Evolutionary conservation across 2,888 invertebrate genomes (phyloP).

Genomic region (Callosobruchus maculatus): DNA sequence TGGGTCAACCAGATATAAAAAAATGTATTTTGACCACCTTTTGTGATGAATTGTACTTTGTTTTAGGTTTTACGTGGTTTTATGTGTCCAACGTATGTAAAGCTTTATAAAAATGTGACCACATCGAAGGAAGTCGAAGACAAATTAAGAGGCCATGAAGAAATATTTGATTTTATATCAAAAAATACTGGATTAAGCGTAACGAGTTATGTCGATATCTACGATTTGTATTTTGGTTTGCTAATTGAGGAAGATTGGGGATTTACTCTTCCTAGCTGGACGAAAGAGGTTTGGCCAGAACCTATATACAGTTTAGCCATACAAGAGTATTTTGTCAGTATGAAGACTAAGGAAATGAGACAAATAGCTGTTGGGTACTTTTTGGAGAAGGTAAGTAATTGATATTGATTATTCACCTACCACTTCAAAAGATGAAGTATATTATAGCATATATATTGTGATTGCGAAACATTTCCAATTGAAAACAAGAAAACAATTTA

Average conservation of each 20-base stretch:
- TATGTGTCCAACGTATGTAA: constrained; percentile 26
- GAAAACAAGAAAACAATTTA: no score
- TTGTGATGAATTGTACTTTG: neutral
- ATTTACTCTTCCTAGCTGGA: constrained; percentile 47
- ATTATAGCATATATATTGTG: no score
- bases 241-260: constrained; percentile 55
- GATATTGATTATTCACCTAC: no score
- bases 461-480: no score
- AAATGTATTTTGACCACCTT: no score
- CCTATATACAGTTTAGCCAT: constrained; percentile 37
- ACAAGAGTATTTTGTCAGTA: constrained; percentile 21
- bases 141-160: constrained; percentile 47
- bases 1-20: no score
- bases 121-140: constrained; percentile 41
- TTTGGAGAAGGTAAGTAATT: constrained; percentile 20
- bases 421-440: no score
- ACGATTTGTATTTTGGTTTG: constrained; percentile 58
- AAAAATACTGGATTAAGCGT: constrained; percentile 53
- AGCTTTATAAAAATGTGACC: constrained; percentile 19
- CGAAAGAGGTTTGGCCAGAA: constrained; percentile 38
- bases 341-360: constrained; percentile 36
- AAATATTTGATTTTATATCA: constrained; percentile 52
- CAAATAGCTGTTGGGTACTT: constrained; percentile 25
- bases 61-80: constrained; percentile 18
- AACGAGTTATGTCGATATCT: constrained; percentile 54